Percentiles rank a stretch among this genome's conserved stretches.
Evolutionary conservation across 2,797 vertebrate genomes (phyloP).

Genomic region (Manis crassicaudata): DNA sequence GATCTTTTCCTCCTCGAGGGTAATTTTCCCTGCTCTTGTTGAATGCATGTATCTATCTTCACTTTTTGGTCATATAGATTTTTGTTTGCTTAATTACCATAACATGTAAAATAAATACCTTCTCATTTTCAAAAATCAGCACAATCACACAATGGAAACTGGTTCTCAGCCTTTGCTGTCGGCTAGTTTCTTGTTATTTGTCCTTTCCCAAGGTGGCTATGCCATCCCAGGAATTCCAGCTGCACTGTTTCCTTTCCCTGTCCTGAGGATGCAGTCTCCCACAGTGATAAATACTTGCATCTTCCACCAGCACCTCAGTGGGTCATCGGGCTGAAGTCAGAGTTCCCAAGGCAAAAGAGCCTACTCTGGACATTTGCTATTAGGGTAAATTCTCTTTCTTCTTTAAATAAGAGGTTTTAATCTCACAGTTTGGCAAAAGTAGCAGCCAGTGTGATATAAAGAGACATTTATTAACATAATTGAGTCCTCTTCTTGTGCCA

Average conservation of each 20-base stretch:
- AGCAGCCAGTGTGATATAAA: neutral
- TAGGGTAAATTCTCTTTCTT: neutral
- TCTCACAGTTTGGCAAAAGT: neutral
- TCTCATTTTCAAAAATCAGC: constrained; percentile 66
- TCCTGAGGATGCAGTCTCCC: neutral
- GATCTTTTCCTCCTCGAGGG: constrained; percentile 84
- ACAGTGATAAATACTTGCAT: neutral
- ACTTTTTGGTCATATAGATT: constrained; percentile 71
- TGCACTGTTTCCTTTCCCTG: neutral
- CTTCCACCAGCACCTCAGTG: neutral
- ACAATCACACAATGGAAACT: constrained; percentile 21
- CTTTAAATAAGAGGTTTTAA: neutral
- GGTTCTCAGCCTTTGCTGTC: neutral
- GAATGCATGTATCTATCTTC: constrained; percentile 82
- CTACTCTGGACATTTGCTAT: neutral
- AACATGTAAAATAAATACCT: constrained; percentile 75
- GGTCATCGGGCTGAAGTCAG: constrained; percentile 1
- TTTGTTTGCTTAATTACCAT: constrained; percentile 76
- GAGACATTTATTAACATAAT: neutral
- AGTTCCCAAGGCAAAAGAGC: neutral
- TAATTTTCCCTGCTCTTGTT: constrained; percentile 83
- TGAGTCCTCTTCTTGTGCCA: neutral
- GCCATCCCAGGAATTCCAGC: neutral
- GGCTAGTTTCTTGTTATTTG: constrained; percentile 35
- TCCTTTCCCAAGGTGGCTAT: neutral